Base-by-base conservation (phyloP, 2,113 vertebrate genomes). In the Ranitomeya imitator region DNA sequence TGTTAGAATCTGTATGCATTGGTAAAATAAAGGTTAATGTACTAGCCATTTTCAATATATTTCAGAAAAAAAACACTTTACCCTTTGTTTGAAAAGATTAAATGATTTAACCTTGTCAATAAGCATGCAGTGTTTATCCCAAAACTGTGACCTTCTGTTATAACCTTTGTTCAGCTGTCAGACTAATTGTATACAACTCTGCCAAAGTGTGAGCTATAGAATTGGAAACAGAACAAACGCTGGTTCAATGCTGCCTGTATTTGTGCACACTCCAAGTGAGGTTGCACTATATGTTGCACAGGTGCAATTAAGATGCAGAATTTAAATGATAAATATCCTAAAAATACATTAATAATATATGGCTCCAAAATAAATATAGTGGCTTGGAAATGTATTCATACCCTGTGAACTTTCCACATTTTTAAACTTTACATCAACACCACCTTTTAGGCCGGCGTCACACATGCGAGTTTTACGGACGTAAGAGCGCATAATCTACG, bases 71-170 rank as follows among this genome's bases (percentile, higher is more conserved):
- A 79, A 86, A 79, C 61, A 79, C 61, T 86, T 79, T 86, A 61
- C 31, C 45, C 85, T 86, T 86, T 79, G 85, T 86, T 79, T 79
- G 21, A 51, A 86, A 51, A 61, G 23, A 65, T 69, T 67, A 80
- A 86, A 86, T 54, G 61, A 79, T 86, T 67, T 86, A 86, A 79
- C 85, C 76, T 86, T 86, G 85, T 86, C 76, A 86, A 86, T 79
- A 86, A 78, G 51, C 61, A 79, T 71, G 61, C 85, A 69, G 37
- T 79, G 61, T 87, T 87, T 79, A 87, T 80, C 52, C 61, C 45
- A 67, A 79, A 69, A 78, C 45, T 52, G 45, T 86, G 77, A 79
- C 85, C 85, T 86, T 86, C 60, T 71, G 15, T 65, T 55, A 87
- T 57, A 86, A 79, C 79, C 61, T 65, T 57, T 87, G 77, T 87